Evolutionary conservation across 2,113 vertebrate genomes (phyloP).

Genomic region (pig (Sus scrofa)): T2T-Sscrofa CM000812.6:66211501-66212000

Average conservation of each 20-base stretch:
- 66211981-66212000: not conserved
- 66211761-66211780: not conserved
- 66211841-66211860: not conserved
- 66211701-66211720: slow-evolving; percentile 32
- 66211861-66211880: not conserved
- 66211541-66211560: not conserved
- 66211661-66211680: slow-evolving; percentile 38
- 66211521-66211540: slow-evolving; percentile 63
- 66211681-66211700: not conserved
- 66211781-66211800: not conserved
- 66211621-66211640: slow-evolving; percentile 65
- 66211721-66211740: not conserved
- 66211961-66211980: not conserved
- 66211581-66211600: slow-evolving; percentile 32
- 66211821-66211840: not conserved
- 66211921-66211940: not conserved
- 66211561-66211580: not conserved
- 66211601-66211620: slow-evolving; percentile 61
- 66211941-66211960: not conserved
- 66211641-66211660: slow-evolving; percentile 51
- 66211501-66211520: slow-evolving; percentile 62
- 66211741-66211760: not conserved
- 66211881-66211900: not conserved
- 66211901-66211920: not conserved
- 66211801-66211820: not conserved